Conservation (phyloP, 2,888 invertebrate genomes). For the Heliconius aoede region DNA sequence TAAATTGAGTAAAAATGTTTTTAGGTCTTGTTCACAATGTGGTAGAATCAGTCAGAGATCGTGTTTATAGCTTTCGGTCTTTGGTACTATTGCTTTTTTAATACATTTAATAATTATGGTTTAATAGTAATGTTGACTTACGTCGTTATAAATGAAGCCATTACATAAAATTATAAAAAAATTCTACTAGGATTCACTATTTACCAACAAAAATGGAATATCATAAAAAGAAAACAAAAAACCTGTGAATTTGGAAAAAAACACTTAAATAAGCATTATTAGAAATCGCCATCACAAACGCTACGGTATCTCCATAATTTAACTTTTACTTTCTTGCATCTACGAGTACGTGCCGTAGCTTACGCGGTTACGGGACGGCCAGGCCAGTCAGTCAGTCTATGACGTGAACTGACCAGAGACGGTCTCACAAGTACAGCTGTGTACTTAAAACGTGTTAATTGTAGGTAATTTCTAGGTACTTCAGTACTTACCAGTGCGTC, state of each 20-base stretch:
- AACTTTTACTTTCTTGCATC: constrained; percentile 41
- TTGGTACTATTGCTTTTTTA: too few relatives aligned
- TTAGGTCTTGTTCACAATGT: too few relatives aligned
- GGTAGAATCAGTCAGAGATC: too few relatives aligned
- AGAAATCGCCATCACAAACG: constrained; percentile 7
- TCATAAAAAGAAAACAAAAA: neutral
- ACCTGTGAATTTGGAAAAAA: neutral
- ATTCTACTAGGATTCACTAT: too few relatives aligned
- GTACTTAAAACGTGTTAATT: too few relatives aligned
- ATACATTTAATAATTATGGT: too few relatives aligned
- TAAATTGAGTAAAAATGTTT: too few relatives aligned
- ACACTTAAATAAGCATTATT: neutral
- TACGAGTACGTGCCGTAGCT: constrained; percentile 45
- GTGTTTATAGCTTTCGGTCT: too few relatives aligned
- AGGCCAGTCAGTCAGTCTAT: constrained; percentile 34
- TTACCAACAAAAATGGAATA: neutral
- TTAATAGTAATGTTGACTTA: too few relatives aligned
- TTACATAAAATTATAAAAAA: too few relatives aligned
- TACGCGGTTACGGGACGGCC: constrained; percentile 30
- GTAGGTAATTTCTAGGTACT: neutral
- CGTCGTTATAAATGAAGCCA: too few relatives aligned
- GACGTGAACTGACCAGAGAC: constrained; percentile 24
- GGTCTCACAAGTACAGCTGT: constrained; percentile 13
- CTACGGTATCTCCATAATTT: constrained; percentile 26
- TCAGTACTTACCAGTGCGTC: neutral